Conservation (phyloP, 2,888 invertebrate genomes). For the Crossocerus cetratus region DNA sequence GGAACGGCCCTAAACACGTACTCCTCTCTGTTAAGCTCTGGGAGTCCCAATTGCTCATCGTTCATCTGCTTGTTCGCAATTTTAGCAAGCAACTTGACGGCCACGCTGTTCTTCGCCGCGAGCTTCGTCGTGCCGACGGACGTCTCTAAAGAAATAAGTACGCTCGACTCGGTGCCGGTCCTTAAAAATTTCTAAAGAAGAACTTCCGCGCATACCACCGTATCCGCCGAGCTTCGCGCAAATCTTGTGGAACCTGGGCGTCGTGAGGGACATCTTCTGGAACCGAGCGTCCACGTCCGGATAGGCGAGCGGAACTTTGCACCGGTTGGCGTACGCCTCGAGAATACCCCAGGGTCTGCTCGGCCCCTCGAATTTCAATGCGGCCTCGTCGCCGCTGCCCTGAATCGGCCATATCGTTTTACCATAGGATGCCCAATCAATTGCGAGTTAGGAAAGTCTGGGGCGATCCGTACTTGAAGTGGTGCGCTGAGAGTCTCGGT, state of each 20-base stretch:
- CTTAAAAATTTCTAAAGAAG: background rate
- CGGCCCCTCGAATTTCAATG: background rate
- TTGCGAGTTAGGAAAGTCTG: constrained; percentile 5
- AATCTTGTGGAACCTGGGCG: constrained; percentile 42
- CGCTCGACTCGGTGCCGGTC: no score
- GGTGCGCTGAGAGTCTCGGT: background rate
- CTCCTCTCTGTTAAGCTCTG: constrained; percentile 53
- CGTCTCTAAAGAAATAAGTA: no score
- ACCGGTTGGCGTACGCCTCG: constrained; percentile 55
- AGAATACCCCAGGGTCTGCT: constrained; percentile 50
- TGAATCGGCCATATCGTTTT: background rate
- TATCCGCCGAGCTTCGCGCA: constrained; percentile 58
- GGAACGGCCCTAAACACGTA: constrained; percentile 46
- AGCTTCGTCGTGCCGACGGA: no score
- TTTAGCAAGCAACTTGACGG: constrained; percentile 51
- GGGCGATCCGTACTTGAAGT: background rate
- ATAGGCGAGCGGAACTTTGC: constrained; percentile 44
- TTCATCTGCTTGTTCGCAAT: constrained; percentile 57
- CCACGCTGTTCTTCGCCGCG: constrained; percentile 44
- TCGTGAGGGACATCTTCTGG: constrained; percentile 23
- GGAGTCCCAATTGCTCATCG: constrained; percentile 29
- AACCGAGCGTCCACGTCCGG: constrained; percentile 10
- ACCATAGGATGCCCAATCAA: background rate
- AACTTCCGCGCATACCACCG: constrained; percentile 34
- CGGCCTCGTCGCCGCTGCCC: constrained; percentile 36